These are phyloP conservation scores for Pseudochromis fuscus DNA, from an alignment of 2,797 vertebrate genomes.

Conservation along the genomic window DNA sequence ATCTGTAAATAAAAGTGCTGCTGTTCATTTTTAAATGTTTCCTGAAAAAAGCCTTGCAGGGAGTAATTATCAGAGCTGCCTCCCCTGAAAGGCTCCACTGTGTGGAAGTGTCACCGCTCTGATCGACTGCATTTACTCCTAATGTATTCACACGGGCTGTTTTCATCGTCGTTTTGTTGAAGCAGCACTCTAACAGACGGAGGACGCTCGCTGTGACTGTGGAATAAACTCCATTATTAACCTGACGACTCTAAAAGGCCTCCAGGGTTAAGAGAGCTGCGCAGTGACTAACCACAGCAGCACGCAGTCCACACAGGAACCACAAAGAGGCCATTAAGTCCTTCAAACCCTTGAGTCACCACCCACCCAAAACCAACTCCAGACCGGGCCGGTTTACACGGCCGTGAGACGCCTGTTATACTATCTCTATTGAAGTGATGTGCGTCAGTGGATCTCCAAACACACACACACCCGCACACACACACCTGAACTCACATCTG, in stretches of 20 bases:
- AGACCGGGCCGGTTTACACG: conserved; percentile 18
- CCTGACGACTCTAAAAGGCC: conserved; percentile 10
- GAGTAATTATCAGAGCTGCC: neutral
- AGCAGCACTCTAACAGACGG: neutral
- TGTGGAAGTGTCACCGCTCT: neutral
- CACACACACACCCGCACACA: conserved; percentile 22
- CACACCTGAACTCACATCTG: conserved; percentile 34
- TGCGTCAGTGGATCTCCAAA: conserved; percentile 54
- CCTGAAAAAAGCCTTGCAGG: neutral
- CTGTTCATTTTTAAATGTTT: conserved; percentile 8
- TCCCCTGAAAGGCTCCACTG: conserved; percentile 1
- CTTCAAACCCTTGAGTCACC: conserved; percentile 36
- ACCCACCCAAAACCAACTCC: conserved; percentile 41
- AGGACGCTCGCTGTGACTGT: neutral
- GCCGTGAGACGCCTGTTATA: conserved; percentile 35
- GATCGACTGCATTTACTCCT: neutral
- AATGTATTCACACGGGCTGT: neutral
- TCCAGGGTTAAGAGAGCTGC: neutral
- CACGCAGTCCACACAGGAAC: conserved; percentile 17
- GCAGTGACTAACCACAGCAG: conserved; percentile 8
- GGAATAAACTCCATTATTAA: conserved; percentile 7
- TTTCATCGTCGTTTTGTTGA: conserved; percentile 3
- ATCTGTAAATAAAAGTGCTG: too few species aligned
- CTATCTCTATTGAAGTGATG: conserved; percentile 53
- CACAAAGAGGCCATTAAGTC: conserved; percentile 36